Evolutionary conservation across 2,113 vertebrate species (phyloP), one percentile per base, ranked within the genome.

Genomic region (Lota lota): DNA sequence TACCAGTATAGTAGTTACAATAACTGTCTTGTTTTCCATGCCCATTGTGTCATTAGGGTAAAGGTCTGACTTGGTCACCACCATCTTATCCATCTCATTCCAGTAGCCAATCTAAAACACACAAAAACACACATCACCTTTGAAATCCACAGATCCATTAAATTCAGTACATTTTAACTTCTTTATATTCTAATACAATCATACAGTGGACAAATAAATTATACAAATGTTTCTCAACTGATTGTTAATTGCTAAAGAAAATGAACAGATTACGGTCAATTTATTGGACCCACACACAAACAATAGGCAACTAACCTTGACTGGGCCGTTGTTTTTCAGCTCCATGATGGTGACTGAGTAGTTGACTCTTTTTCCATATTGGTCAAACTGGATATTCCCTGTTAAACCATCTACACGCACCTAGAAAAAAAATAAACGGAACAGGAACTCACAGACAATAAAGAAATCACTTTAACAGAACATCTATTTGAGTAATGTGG

Each of bases 71-170:
- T 96, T 94, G 76, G 95, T 98, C 68, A 96, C 94, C 56, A 95
- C 96, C 97, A 98, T 97, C 93, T 95, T 98, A 86, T 98, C 96
- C 75, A 96, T 88, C 87, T 98, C 97, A 79, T 96, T 98, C 97
- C 97, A 98, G 70, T 97, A 98, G 61, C 96, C 97, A 78, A 98
- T 98, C 97, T 98, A 72, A 80, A 87, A 84, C 1, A 33, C 16
- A 70, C 36, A 74, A 4, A 70, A 21, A 67, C 10, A 21, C 56
- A 61, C 22, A 47, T 16, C 33, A 22, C 28, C 57, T 22, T 8
- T 24, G 63, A 24, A 63, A 47, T 47, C 12, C 40, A 47, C 40
- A 12, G 40, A 47, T 47, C 36, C 36, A 40, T 10, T 40, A 11
- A 8, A 47, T 47, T 47, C 40, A 10, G 8, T 47, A 47, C 7